These are phyloP conservation scores for Pseudomyrmex concolor DNA, from an alignment of 1,140 invertebrate species.

Conservation along the genomic window DNA sequence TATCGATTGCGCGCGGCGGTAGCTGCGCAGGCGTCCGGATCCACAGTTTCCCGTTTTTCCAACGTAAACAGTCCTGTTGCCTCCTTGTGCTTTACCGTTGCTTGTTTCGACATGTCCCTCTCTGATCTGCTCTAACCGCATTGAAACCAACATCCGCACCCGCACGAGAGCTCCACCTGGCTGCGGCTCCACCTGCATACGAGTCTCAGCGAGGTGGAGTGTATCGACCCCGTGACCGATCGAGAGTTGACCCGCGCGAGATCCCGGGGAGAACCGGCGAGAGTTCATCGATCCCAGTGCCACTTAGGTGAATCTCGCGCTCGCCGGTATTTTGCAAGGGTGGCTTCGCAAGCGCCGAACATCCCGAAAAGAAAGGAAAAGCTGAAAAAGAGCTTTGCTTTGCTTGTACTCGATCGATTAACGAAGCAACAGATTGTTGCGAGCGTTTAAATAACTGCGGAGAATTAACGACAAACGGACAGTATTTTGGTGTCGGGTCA, in stretches of 20 bases:
- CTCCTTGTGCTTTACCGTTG: background rate
- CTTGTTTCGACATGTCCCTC: slow-evolving; percentile 30
- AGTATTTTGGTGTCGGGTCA: background rate
- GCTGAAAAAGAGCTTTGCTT: slow-evolving; percentile 25
- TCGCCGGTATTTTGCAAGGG: slow-evolving; percentile 43
- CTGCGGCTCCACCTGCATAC: slow-evolving; percentile 27
- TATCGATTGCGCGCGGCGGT: slow-evolving; percentile 76
- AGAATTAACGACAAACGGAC: slow-evolving; percentile 10
- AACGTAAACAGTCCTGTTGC: slow-evolving; percentile 76
- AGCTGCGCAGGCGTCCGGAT: slow-evolving; percentile 70
- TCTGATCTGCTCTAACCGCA: slow-evolving; percentile 10
- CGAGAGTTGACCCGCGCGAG: slow-evolving; percentile 45
- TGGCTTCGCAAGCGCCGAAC: slow-evolving; percentile 39
- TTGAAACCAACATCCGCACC: slow-evolving; percentile 32
- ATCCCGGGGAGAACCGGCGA: slow-evolving; percentile 50
- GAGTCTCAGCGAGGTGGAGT: background rate
- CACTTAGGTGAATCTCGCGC: slow-evolving; percentile 58
- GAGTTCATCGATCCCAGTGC: slow-evolving; percentile 42
- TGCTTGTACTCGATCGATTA: slow-evolving; percentile 26
- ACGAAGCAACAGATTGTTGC: slow-evolving; percentile 76
- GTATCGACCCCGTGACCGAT: slow-evolving; percentile 47
- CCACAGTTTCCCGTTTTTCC: slow-evolving; percentile 65
- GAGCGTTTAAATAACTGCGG: slow-evolving; percentile 18
- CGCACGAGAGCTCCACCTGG: slow-evolving; percentile 50
- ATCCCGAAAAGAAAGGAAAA: slow-evolving; percentile 35